Base-by-base conservation (phyloP, 2,113 vertebrate genomes). In the Anser cygnoides region DNA sequence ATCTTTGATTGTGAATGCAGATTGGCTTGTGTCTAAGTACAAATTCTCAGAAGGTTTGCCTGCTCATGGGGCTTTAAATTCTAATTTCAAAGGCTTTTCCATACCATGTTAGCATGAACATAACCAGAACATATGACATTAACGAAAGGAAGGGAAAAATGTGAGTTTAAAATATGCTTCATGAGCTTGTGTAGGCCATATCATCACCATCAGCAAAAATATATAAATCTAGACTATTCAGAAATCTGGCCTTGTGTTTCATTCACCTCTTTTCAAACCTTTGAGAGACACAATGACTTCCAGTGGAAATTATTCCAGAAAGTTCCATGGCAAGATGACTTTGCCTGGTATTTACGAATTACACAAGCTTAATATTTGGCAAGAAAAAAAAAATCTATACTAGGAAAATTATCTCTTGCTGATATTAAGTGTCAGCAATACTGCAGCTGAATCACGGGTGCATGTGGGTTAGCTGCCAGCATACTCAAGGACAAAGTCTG, bases 391-490 rank as follows among this genome's bases (percentile, higher is more conserved):
- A 20, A 19, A 67, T 73, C 70, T 92, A 8, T 61, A 31, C 33
- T 82, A 68, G 50, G 67, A 91, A 91, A 95, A 94, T 91, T 87
- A 86, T 88, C 85, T 90, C 63, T 86, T 96, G 79, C 59, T 95
- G 95, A 86, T 95, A 92, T 11, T 46, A 76, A 44, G 57, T 91
- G 82, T 96, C 85, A 90, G 82, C 85, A 90, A 49, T n/a, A 63
- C 74, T 86, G 72, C 82, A 94, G 50, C 90, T 88, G 79, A 70
- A 67, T 83, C 72, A 25, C 25, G 58, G 75, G 79, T 91, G 44
- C 86, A 71, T 83, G 72, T 88, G 88, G 28, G 57, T 86, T 92
- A 80, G 37, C 63, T 94, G 90, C 90, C 89, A 95, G 87, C 58
- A 39, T 31, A 54, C 57, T 78, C 90, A 88, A 94, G 72, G 85